phyloP scores from a whole-genome alignment of 1,140 invertebrate genomes.

The Diachasma alloeum region DNA sequence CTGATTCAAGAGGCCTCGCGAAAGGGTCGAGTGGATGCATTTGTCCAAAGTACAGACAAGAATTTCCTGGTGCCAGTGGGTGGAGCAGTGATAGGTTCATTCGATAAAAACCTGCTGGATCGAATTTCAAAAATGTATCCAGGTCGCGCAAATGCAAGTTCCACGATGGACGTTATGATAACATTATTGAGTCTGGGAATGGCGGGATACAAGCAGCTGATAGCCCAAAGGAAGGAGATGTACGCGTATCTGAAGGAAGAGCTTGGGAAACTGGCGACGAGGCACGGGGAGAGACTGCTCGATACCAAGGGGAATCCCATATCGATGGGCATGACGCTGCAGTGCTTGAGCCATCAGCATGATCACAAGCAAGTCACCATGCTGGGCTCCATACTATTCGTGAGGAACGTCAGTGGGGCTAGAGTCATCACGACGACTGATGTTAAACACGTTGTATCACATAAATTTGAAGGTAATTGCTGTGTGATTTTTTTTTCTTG shows the following conservation, averaged over 20 bases:
- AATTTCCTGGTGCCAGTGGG: constrained; percentile 91
- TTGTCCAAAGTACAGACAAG: constrained; percentile 90
- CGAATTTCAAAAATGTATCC: constrained; percentile 81
- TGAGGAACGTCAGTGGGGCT: constrained; percentile 76
- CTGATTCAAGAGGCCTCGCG: constrained; percentile 76
- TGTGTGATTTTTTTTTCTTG: not conserved
- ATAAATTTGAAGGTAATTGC: constrained; percentile 68
- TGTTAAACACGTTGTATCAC: constrained; percentile 67
- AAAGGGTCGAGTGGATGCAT: constrained; percentile 78
- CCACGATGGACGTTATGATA: constrained; percentile 82
- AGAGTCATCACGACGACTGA: constrained; percentile 70
- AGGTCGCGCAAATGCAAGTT: constrained; percentile 79
- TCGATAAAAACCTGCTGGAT: constrained; percentile 73
- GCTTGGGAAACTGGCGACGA: constrained; percentile 69
- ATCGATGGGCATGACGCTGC: constrained; percentile 73
- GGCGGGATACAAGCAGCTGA: constrained; percentile 72
- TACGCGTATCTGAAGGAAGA: constrained; percentile 73
- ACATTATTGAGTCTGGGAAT: constrained; percentile 80
- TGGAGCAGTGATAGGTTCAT: constrained; percentile 82
- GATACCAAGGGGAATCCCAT: constrained; percentile 77
- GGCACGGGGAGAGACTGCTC: constrained; percentile 73
- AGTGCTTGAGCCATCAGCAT: constrained; percentile 57
- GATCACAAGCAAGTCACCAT: constrained; percentile 66
- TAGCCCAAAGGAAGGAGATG: constrained; percentile 73
- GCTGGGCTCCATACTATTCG: constrained; percentile 79